These are phyloP conservation scores for Neodon shergylaensis DNA, from an alignment of 2,113 vertebrate species.

Conservation along the genomic window DNA sequence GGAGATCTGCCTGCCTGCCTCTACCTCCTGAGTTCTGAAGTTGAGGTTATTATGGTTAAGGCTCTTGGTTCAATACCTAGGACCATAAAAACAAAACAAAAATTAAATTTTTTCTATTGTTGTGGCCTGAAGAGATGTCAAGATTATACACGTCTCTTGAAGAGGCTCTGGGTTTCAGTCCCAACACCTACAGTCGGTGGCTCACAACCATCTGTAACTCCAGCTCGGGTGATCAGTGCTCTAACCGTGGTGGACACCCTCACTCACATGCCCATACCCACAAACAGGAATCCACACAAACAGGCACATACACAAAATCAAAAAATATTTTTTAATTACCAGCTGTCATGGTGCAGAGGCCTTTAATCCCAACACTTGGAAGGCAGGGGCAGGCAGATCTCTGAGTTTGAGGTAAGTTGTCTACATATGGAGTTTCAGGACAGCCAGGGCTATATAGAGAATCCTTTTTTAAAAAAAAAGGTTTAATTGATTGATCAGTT, in stretches of 20 bases:
- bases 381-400: background rate
- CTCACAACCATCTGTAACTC: background rate
- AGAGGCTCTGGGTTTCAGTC: too few species aligned
- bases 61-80: background rate
- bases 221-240: background rate
- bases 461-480: background rate
- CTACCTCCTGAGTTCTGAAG: background rate
- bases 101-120: background rate
- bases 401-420: background rate
- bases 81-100: background rate
- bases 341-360: too few species aligned
- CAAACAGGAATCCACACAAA: background rate
- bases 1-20: background rate
- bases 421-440: background rate
- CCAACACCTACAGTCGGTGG: background rate
- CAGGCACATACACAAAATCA: background rate
- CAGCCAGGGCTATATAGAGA: background rate
- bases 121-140: background rate
- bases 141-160: background rate
- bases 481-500: background rate
- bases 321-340: background rate
- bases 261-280: background rate
- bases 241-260: background rate
- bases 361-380: background rate
- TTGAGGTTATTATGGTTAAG: background rate